These are phyloP conservation scores for Hyphantria cunea DNA, from an alignment of 1,140 invertebrate species.

Conservation along the genomic window DNA sequence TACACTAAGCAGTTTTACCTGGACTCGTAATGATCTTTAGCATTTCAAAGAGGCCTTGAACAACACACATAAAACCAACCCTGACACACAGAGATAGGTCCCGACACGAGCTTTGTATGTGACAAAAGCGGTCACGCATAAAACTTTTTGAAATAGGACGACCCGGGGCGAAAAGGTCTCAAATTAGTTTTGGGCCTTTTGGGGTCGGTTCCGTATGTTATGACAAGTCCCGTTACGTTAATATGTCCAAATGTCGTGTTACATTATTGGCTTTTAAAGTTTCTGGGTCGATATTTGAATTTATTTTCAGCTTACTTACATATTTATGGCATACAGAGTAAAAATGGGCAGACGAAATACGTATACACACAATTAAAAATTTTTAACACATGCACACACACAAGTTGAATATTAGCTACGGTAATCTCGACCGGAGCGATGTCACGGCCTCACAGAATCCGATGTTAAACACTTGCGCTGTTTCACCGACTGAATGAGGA, in stretches of 20 bases:
- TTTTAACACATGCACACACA: too few relatives aligned
- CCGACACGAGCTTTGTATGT: not conserved
- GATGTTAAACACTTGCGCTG: too few relatives aligned
- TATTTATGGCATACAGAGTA: too few relatives aligned
- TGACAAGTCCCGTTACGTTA: conserved; percentile 5
- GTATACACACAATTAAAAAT: too few relatives aligned
- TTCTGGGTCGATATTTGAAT: not conserved
- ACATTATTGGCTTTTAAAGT: not conserved
- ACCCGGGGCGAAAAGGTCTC: conserved; percentile 12
- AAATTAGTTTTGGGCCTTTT: conserved; percentile 7
- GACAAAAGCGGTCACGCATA: conserved; percentile 6
- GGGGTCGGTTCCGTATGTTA: not conserved
- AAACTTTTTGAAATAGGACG: conserved; percentile 18
- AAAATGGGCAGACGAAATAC: too few relatives aligned
- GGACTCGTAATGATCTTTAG: too few relatives aligned
- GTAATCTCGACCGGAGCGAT: too few relatives aligned
- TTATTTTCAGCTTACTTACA: too few relatives aligned
- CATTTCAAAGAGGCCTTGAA: not conserved
- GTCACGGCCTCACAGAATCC: too few relatives aligned
- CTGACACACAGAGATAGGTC: not conserved
- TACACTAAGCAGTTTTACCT: too few relatives aligned
- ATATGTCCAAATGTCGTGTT: not conserved
- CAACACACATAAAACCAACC: not conserved
- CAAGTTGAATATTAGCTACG: too few relatives aligned
- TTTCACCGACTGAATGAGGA: too few relatives aligned